These are phyloP conservation scores for Morone chrysops DNA, from an alignment of 2,113 vertebrate genomes.

Conservation along the genomic window DNA sequence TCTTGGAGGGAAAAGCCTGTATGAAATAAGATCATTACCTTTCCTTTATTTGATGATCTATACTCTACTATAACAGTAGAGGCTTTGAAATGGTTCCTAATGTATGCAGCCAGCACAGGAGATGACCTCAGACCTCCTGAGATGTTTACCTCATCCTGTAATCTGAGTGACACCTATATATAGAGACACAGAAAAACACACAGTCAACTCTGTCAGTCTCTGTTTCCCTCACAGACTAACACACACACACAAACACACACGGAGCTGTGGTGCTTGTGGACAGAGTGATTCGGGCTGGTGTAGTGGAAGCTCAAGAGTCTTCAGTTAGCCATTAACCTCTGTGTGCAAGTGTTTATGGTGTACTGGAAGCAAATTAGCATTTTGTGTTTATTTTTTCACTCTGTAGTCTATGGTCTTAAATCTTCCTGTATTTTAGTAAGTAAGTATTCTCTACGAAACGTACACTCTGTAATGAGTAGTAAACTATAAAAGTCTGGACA, in stretches of 20 bases:
- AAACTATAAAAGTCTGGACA: too few species aligned
- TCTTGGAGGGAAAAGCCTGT: background rate
- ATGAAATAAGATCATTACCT: background rate
- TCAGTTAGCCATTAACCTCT: slow-evolving; percentile 57
- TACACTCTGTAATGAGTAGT: background rate
- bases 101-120: background rate
- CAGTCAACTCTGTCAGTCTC: background rate
- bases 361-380: slow-evolving; percentile 24
- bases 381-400: slow-evolving; percentile 2
- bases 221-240: background rate
- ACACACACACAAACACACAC: slow-evolving; percentile 6
- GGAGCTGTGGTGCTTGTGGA: slow-evolving; percentile 34
- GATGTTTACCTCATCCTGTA: slow-evolving; percentile 39
- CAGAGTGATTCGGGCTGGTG: background rate
- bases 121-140: slow-evolving; percentile 27
- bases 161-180: slow-evolving; percentile 32
- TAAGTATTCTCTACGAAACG: too few species aligned
- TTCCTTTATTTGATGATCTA: background rate
- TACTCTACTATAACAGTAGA: background rate
- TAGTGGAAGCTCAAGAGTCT: slow-evolving; percentile 36
- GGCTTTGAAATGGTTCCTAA: background rate
- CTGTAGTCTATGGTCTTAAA: background rate
- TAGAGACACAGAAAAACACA: background rate
- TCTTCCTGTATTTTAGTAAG: too few species aligned
- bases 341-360: slow-evolving; percentile 25